A percentile compares a stretch with the other conserved stretches of the same genome.
phyloP scores from a whole-genome alignment of 2,888 invertebrate species.

The Trachelus stipa region DNA sequence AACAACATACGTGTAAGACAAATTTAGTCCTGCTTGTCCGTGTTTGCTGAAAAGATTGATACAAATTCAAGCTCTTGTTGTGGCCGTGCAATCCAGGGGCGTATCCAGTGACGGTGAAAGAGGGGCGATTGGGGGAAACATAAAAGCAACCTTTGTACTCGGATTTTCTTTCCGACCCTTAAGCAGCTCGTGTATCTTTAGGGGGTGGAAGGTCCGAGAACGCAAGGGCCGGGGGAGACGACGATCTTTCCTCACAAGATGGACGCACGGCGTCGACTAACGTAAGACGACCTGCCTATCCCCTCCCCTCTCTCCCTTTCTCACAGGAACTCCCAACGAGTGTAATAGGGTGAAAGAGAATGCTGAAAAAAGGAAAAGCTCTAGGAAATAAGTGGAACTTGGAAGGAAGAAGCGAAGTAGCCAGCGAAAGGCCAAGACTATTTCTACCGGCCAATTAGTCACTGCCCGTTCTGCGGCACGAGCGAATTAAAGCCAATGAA shows the following conservation, averaged over 20 bases:
- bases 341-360: conserved; percentile 13
- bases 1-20: no score
- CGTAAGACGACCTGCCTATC: conserved; percentile 10
- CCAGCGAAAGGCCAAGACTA: neutral
- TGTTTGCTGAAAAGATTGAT: conserved; percentile 26
- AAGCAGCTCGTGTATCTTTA: conserved; percentile 35
- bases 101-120: neutral
- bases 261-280: no score
- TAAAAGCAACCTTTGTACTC: conserved; percentile 9
- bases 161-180: conserved; percentile 33
- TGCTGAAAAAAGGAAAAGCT: no score
- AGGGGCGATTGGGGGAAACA: neutral
- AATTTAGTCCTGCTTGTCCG: no score
- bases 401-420: neutral
- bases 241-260: no score
- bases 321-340: neutral
- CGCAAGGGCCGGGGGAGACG: no score
- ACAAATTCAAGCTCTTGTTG: conserved; percentile 21
- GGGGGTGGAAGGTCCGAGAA: conserved; percentile 18
- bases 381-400: neutral
- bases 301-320: neutral
- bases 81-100: neutral
- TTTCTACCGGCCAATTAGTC: conserved; percentile 39
- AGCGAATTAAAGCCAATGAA: conserved; percentile 43
- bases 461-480: conserved; percentile 31